These are phyloP conservation scores for Anguilla marmorata DNA, from an alignment of 2,797 vertebrate genomes.

Conservation along the genomic window DNA sequence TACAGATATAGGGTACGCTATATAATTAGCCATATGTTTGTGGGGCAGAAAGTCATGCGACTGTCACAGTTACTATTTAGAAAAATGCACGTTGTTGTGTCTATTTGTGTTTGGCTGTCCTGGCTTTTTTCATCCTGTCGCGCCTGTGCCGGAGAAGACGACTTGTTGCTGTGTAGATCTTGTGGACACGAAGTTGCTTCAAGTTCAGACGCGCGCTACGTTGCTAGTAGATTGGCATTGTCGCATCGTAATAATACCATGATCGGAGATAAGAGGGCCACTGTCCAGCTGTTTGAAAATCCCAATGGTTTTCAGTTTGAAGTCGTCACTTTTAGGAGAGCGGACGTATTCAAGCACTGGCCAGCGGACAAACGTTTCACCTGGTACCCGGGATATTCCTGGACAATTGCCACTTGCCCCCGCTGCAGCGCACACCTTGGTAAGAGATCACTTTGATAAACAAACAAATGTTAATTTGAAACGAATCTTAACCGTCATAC, in stretches of 20 bases:
- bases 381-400: slow-evolving; percentile 60
- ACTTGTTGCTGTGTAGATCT: slow-evolving; percentile 53
- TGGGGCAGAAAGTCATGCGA: neutral
- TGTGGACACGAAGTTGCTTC: slow-evolving; percentile 59
- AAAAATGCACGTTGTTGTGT: slow-evolving; percentile 17
- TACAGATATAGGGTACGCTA: neutral
- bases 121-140: slow-evolving; percentile 3
- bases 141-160: slow-evolving; percentile 23
- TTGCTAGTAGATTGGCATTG: slow-evolving; percentile 58
- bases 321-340: slow-evolving; percentile 62
- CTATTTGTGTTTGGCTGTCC: slow-evolving; percentile 11
- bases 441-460: neutral
- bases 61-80: neutral
- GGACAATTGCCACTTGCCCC: slow-evolving; percentile 65
- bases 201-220: slow-evolving; percentile 47
- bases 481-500: neutral
- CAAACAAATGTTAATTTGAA: neutral
- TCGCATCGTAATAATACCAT: slow-evolving; percentile 59
- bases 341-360: slow-evolving; percentile 63
- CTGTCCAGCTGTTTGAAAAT: slow-evolving; percentile 62
- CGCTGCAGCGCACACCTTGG: slow-evolving; percentile 59
- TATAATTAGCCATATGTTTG: neutral
- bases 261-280: slow-evolving; percentile 44
- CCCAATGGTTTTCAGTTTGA: slow-evolving; percentile 64
- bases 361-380: slow-evolving; percentile 63